phyloP scores from a whole-genome alignment of 1,140 invertebrate genomes.

The Euura saliciscinereae region DNA sequence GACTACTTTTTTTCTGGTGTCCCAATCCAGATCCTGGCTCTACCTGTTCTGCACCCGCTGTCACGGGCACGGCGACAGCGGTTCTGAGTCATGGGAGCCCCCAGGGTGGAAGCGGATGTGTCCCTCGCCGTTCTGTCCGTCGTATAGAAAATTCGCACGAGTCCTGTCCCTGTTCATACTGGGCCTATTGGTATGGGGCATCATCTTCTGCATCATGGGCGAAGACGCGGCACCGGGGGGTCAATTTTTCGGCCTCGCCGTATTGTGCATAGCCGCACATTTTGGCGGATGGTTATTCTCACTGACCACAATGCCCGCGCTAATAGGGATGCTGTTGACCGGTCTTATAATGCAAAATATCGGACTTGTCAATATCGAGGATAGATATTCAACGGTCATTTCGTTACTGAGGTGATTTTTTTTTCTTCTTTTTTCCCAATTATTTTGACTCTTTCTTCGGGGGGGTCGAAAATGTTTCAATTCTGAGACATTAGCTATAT shows the following conservation, averaged over 20 bases:
- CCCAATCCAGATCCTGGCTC: constrained; percentile 71
- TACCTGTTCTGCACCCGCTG: constrained; percentile 74
- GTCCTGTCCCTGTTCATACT: constrained; percentile 71
- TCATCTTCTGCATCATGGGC: constrained; percentile 75
- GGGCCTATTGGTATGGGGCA: constrained; percentile 77
- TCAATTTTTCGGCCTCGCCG: constrained; percentile 78
- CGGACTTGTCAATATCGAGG: constrained; percentile 73
- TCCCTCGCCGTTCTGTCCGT: constrained; percentile 81
- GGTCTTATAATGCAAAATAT: constrained; percentile 82
- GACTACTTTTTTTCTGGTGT: too few species aligned
- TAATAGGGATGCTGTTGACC: constrained; percentile 86
- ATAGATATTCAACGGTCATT: constrained; percentile 66
- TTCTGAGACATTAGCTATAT: too few species aligned
- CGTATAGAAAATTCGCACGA: constrained; percentile 78
- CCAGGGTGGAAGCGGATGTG: constrained; percentile 75
- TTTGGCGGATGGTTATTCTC: constrained; percentile 81
- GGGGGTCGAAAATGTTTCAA: not conserved
- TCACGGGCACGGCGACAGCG: constrained; percentile 67
- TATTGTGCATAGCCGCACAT: constrained; percentile 76
- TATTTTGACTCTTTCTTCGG: too few species aligned
- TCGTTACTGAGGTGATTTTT: constrained; percentile 69
- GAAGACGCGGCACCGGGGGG: constrained; percentile 78
- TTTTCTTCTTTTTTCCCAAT: not conserved
- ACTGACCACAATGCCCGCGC: constrained; percentile 79
- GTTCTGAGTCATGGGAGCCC: constrained; percentile 77